Conservation (phyloP, 2,888 invertebrate genomes). For the Masnerella sp. region DNA sequence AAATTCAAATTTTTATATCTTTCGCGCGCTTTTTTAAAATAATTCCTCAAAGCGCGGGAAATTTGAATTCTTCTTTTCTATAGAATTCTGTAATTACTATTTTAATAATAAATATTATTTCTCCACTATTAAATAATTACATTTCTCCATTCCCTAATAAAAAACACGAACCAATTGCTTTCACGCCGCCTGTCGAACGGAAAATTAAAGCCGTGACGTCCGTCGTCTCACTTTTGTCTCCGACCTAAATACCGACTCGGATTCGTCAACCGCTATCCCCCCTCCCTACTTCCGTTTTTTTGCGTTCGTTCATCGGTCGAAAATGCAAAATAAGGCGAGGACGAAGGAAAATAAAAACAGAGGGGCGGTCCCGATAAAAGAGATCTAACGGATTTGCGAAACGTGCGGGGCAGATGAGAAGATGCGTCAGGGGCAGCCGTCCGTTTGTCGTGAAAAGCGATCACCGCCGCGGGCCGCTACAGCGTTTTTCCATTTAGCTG, state of each 20-base stretch:
- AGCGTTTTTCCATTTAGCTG: slow-evolving; percentile 76
- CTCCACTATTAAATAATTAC: too few species aligned
- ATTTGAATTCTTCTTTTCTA: too few species aligned
- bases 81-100: too few species aligned
- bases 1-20: too few species aligned
- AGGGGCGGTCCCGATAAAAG: slow-evolving; percentile 45
- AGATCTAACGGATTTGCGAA: slow-evolving; percentile 54
- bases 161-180: slow-evolving; percentile 7
- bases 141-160: too few species aligned
- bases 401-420: slow-evolving; percentile 45
- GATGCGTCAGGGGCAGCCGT: slow-evolving; percentile 66
- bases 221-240: slow-evolving; percentile 10
- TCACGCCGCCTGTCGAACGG: neutral
- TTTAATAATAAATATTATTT: too few species aligned
- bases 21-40: too few species aligned
- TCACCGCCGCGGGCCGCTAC: slow-evolving; percentile 65
- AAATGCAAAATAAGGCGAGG: neutral
- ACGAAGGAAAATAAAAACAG: neutral
- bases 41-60: too few species aligned
- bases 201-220: slow-evolving; percentile 15
- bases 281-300: neutral
- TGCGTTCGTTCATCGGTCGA: too few species aligned
- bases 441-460: slow-evolving; percentile 69
- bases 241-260: slow-evolving; percentile 31
- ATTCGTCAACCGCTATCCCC: slow-evolving; percentile 16